Evolutionary conservation across 2,113 vertebrate genomes (phyloP), one percentile per base, ranked within the genome.

Genomic region (Grus americana): DNA sequence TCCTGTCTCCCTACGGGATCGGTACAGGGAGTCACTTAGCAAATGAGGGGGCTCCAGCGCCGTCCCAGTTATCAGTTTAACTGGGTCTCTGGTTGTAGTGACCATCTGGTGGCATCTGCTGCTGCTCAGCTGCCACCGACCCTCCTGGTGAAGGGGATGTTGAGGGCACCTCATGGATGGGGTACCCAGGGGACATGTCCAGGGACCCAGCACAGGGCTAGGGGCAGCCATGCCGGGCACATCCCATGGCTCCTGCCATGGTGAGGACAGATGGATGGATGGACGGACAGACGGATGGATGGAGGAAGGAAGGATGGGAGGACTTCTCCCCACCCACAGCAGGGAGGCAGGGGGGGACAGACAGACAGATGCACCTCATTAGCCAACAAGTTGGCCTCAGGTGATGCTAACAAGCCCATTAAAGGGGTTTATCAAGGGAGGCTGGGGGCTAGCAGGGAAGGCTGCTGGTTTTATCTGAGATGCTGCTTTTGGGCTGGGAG

Each of bases 91-190:
- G 2, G 0, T 40, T 52, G 72, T 32, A 46, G 80, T 42, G 87
- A 78, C 92, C 96, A 92, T 96, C 94, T 97, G 96, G 92, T 93
- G 89, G 59, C 92, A 92, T 72, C 90, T 90, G 88, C 91, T 55
- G 54, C 61, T 88, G 47, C 68, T 87, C 66, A 87, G 89, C 73
- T 85, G 82, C 55, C 85, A 65, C 50, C 49, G 58, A 67, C 44
- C 49, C 86, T 63, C 23, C 52, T 9, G 23, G 50, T 2, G 47
- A 54, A 57, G 24, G 40, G 75, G 86, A 29, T 65, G 72, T 78
- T 75, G 12, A 1, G 4, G 44, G 47, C 49, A 52, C 20, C 36
- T 59, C 6, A 0, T 12, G 52, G n/a, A 2, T 47, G 63, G 38
- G 52, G 15, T 7, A 5, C 10, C 2, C 6, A 6, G 62, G 54